A percentile compares a stretch with the other conserved stretches of the same genome.
These are phyloP conservation scores for Drosophila fuyamai DNA, from an alignment of 1,140 invertebrate species.

Conservation along the genomic window DNA sequence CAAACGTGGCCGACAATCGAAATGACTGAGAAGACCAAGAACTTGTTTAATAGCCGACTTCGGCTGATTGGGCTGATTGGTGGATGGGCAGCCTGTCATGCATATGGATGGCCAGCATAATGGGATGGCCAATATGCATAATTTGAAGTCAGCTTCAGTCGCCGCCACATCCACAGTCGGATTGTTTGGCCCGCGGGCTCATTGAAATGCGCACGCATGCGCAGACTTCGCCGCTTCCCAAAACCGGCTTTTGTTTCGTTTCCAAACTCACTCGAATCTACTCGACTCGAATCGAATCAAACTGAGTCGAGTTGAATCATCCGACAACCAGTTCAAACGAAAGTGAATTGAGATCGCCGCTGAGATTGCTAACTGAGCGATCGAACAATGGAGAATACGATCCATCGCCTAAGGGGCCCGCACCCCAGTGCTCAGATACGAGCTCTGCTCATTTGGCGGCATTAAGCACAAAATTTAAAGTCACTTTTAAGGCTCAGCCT, in stretches of 20 bases:
- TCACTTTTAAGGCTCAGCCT: too few relatives aligned
- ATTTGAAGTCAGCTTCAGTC: slow-evolving; percentile 1
- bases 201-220: slow-evolving; percentile 78
- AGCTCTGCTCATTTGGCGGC: background rate
- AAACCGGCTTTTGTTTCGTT: slow-evolving; percentile 44
- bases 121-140: slow-evolving; percentile 36
- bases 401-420: background rate
- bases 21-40: slow-evolving; percentile 10
- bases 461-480: background rate
- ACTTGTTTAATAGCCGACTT: slow-evolving; percentile 19
- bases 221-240: slow-evolving; percentile 23
- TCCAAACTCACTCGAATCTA: slow-evolving; percentile 14
- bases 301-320: slow-evolving; percentile 20
- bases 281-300: background rate
- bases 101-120: slow-evolving; percentile 52
- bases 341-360: slow-evolving; percentile 67
- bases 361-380: slow-evolving; percentile 17
- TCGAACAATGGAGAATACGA: slow-evolving; percentile 12
- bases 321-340: slow-evolving; percentile 65
- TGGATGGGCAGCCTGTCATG: slow-evolving; percentile 25
- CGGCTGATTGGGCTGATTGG: slow-evolving; percentile 19
- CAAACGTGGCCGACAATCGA: slow-evolving; percentile 19
- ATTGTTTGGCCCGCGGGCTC: slow-evolving; percentile 28
- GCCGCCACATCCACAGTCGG: background rate
- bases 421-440: background rate